Conservation (phyloP, 2,113 vertebrate genomes). For the Callorhinus ursinus region DNA sequence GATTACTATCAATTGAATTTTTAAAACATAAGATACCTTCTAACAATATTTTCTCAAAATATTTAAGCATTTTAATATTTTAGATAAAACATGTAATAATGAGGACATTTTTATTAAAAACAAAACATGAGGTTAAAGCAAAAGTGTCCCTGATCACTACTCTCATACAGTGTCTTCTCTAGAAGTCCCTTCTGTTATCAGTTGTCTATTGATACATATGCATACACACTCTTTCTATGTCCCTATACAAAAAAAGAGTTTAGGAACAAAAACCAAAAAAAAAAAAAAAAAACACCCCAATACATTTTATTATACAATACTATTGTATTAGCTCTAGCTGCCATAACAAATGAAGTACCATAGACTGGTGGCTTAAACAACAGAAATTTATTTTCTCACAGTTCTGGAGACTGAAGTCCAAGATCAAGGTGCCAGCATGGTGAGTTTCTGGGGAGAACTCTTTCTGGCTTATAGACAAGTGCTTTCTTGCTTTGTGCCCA, state of each 20-base stretch:
- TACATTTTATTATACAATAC: background rate
- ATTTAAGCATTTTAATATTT: slow-evolving; percentile 35
- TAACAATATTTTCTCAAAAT: slow-evolving; percentile 17
- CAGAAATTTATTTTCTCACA: background rate
- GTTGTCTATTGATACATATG: background rate
- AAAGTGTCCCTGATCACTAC: background rate
- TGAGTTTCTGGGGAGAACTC: background rate
- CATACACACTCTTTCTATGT: background rate
- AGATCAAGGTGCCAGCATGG: background rate
- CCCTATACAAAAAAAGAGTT: background rate
- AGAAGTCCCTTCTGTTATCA: background rate
- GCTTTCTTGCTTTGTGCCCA: background rate
- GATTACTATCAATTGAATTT: background rate
- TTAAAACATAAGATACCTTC: background rate
- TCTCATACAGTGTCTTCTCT: background rate
- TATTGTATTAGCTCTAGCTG: background rate
- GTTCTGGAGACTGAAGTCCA: background rate
- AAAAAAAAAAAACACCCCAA: background rate
- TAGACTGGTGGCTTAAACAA: background rate
- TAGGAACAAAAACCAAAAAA: background rate
- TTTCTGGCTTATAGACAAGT: background rate
- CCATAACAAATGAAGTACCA: background rate
- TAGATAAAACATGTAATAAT: background rate
- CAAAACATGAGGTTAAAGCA: background rate
- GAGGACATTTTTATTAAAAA: background rate